phyloP scores from a whole-genome alignment of 2,113 vertebrate genomes.

The Corythoichthys intestinalis region DNA sequence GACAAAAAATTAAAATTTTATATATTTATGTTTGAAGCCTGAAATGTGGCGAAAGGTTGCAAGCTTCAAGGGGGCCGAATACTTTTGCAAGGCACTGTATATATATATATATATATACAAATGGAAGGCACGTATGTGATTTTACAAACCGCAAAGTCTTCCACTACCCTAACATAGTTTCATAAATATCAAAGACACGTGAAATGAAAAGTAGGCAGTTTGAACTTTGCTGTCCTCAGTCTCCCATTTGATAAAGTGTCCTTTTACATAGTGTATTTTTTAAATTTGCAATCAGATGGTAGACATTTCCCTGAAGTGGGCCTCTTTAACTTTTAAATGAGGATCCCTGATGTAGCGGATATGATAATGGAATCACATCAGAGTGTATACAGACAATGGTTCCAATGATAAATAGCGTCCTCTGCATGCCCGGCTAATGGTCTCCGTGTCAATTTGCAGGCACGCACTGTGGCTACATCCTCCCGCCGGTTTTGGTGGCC shows the following conservation, averaged over 20 bases:
- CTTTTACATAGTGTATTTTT: background rate
- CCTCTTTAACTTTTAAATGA: background rate
- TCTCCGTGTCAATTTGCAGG: slow-evolving; percentile 43
- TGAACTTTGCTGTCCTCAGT: background rate
- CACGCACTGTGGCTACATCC: slow-evolving; percentile 66
- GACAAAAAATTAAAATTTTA: too few species aligned
- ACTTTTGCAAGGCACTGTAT: too few species aligned
- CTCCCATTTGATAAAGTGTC: background rate
- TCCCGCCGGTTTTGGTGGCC: slow-evolving; percentile 69
- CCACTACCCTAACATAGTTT: too few species aligned
- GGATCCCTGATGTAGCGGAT: background rate
- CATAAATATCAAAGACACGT: too few species aligned
- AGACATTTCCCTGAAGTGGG: background rate
- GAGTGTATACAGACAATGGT: background rate
- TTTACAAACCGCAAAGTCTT: too few species aligned
- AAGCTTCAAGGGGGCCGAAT: too few species aligned
- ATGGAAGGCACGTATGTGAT: too few species aligned
- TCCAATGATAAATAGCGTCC: background rate
- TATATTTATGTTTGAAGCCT: too few species aligned
- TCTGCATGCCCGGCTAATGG: background rate
- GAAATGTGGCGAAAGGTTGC: too few species aligned
- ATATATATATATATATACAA: too few species aligned
- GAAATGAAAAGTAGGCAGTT: too few species aligned
- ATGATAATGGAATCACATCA: background rate
- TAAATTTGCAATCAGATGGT: background rate